Evolutionary conservation across 2,888 invertebrate genomes (phyloP).

Genomic region (Tupiocoris notatus): DNA sequence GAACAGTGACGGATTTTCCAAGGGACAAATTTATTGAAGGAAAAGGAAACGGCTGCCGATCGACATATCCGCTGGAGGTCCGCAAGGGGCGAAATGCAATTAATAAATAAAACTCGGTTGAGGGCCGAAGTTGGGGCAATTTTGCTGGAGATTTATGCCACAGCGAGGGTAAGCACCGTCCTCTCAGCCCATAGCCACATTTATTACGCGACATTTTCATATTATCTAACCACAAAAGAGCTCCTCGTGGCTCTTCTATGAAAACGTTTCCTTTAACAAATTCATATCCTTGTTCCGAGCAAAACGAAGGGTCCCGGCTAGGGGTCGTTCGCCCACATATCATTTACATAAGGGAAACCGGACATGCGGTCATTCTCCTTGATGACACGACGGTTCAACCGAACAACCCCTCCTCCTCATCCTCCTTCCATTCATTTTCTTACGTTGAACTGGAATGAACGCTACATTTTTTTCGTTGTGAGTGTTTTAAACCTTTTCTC

Average conservation of each 20-base stretch:
- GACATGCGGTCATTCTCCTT: slow-evolving; percentile 36
- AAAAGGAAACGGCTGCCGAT: neutral
- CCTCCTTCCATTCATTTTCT: neutral
- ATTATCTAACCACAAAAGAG: slow-evolving; percentile 38
- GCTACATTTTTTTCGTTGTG: neutral
- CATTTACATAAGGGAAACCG: slow-evolving; percentile 36
- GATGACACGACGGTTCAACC: neutral
- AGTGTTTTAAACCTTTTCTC: neutral
- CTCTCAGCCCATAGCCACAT: slow-evolving; percentile 13
- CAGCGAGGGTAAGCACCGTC: slow-evolving; percentile 19
- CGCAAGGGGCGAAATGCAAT: slow-evolving; percentile 32
- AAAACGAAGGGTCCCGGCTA: slow-evolving; percentile 4
- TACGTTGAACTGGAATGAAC: neutral
- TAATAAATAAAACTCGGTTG: slow-evolving; percentile 36
- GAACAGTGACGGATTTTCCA: neutral
- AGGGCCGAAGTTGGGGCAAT: slow-evolving; percentile 33
- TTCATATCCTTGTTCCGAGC: slow-evolving; percentile 37
- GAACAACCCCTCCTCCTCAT: neutral
- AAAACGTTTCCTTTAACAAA: slow-evolving; percentile 40
- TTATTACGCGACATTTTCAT: slow-evolving; percentile 41
- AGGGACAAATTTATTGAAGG: neutral
- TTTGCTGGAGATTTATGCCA: slow-evolving; percentile 37
- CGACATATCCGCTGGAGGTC: slow-evolving; percentile 13
- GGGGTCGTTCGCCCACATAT: slow-evolving; percentile 28
- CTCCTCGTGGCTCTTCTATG: slow-evolving; percentile 31